Evolutionary conservation across 1,140 invertebrate species (phyloP), one percentile per base, ranked within the genome.

Genomic region (Stegodyphus dumicola): DNA sequence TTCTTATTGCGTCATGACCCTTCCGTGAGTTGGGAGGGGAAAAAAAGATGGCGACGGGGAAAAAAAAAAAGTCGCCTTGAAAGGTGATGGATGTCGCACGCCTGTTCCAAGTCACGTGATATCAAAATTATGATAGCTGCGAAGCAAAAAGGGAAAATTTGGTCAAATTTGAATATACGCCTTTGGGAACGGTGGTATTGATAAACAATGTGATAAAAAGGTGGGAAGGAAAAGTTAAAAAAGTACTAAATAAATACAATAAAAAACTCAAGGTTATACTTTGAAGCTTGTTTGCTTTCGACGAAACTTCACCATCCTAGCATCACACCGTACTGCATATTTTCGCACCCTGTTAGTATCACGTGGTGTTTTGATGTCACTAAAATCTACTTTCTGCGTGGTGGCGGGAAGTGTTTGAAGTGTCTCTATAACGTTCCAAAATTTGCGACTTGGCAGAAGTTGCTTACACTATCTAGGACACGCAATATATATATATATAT

Each of bases 121-220:
- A 48, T 9, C 15, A 77, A 77, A 77, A 77, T 77, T 77, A 77
- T 48, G 75, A 65, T 60, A 64, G 48, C 49, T 15, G 18, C 33
- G 52, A 33, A 65, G 10, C 56, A 49, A 48, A 53, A 65, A 17
- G 60, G 48, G 60, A 77, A 60, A 77, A 77, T 77, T 33, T 15
- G 48, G 33, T 77, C 75, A 65, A 17, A 77, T 77, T 77, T 65
- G 60, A 77, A 77, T 77, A 48, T 48, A 65, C 48, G 33, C 15
- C 75, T 49, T 15, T 18, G n/a, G 56, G 60, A 51, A 52, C 33
- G 48, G 49, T n/a, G 60, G 65, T 77, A 77, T 52, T 77, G 75
- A 77, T 77, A 77, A 77, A 56, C 56, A 75, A 66, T 77, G 52
- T 17, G 60, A 77, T 77, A 77, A 77, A 77, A 77, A 67, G 65